phyloP scores from a whole-genome alignment of 1,140 invertebrate genomes.

The Holotrichia oblita region DNA sequence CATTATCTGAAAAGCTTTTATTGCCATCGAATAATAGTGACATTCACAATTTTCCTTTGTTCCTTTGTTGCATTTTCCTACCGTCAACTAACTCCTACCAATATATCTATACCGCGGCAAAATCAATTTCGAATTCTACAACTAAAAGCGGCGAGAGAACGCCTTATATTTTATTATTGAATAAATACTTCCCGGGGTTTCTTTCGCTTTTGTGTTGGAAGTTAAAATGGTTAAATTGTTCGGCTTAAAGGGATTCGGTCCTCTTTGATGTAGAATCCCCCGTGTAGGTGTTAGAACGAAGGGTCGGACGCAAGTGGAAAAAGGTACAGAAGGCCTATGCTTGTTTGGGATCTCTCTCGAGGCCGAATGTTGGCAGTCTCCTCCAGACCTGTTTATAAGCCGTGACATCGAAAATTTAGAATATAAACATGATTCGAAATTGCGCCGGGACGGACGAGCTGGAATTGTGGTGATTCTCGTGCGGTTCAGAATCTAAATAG shows the following conservation, averaged over 20 bases:
- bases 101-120: not conserved
- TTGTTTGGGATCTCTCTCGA: conserved; percentile 21
- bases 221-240: conserved; percentile 37
- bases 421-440: conserved; percentile 34
- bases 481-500: conserved; percentile 28
- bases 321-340: not conserved
- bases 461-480: conserved; percentile 13
- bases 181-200: conserved; percentile 2
- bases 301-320: not conserved
- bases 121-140: not conserved
- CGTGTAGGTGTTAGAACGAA: conserved; percentile 26
- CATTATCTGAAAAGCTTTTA: no score
- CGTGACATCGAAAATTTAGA: conserved; percentile 40
- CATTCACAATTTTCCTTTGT: no score
- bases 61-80: no score
- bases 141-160: not conserved
- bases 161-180: conserved; percentile 27
- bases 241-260: conserved; percentile 22
- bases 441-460: not conserved
- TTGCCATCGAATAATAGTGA: no score
- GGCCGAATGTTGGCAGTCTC: conserved; percentile 20
- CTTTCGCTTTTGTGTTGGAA: not conserved
- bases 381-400: conserved; percentile 26
- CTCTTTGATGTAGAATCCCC: conserved; percentile 31
- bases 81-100: no score